phyloP scores from a whole-genome alignment of 2,797 vertebrate species.

The Coendou prehensilis region DNA sequence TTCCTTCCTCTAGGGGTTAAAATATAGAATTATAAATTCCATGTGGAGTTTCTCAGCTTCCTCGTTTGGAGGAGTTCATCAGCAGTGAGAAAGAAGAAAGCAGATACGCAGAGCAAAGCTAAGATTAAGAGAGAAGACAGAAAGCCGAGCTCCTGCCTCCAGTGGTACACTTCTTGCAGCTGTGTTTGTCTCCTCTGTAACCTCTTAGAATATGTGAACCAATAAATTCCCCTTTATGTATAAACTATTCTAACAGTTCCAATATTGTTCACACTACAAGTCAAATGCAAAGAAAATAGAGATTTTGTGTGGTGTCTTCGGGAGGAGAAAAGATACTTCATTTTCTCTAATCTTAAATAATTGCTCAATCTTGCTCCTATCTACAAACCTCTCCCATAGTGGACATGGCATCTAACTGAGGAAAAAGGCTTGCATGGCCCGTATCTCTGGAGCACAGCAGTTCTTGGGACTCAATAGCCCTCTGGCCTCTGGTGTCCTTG shows the following conservation, averaged over 20 bases:
- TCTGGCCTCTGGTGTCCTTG: background rate
- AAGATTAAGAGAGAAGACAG: background rate
- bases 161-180: background rate
- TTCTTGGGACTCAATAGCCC: background rate
- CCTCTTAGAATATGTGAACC: background rate
- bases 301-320: background rate
- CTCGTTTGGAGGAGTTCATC: background rate
- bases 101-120: background rate
- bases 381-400: background rate
- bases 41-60: background rate
- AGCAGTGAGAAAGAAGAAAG: background rate
- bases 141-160: background rate
- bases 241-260: background rate
- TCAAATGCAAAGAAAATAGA: background rate
- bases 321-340: background rate
- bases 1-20: background rate
- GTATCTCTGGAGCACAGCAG: background rate
- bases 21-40: background rate
- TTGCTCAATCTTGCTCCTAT: background rate
- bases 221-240: background rate
- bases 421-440: accelerated
- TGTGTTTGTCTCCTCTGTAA: background rate
- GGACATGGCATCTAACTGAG: background rate
- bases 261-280: background rate
- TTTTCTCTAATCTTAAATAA: constrained; percentile 1